phyloP scores from a whole-genome alignment of 2,797 vertebrate genomes.

The Pseudochaenichthys georgianus region DNA sequence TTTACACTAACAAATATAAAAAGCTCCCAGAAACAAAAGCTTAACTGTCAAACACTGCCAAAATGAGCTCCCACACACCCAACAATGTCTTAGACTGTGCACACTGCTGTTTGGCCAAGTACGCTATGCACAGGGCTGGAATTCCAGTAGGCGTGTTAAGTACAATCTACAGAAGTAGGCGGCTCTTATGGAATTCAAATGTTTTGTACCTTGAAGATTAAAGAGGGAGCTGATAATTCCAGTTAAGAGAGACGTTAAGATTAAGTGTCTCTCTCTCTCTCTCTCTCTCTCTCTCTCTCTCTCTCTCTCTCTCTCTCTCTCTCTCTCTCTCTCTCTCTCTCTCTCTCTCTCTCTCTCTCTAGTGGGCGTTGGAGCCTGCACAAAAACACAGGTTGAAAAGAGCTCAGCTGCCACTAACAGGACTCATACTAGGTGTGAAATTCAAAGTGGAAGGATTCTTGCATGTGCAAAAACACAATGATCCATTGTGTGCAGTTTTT shows the following conservation, averaged over 20 bases:
- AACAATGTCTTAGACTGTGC: constrained; percentile 74
- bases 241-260: constrained; percentile 61
- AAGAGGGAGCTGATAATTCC: constrained; percentile 60
- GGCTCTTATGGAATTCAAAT: constrained; percentile 76
- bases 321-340: not conserved
- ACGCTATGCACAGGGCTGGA: constrained; percentile 55
- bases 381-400: constrained; percentile 42
- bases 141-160: constrained; percentile 71
- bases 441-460: constrained; percentile 37
- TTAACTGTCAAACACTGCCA: constrained; percentile 75
- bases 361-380: constrained; percentile 36
- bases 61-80: constrained; percentile 79
- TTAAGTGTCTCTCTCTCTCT: constrained; percentile 35
- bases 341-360: constrained; percentile 5
- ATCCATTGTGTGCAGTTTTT: constrained; percentile 32
- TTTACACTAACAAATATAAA: constrained; percentile 68
- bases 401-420: constrained; percentile 28
- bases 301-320: too few relatives aligned
- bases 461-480: constrained; percentile 31
- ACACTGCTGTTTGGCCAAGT: constrained; percentile 61
- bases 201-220: constrained; percentile 69
- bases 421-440: constrained; percentile 47
- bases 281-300: not conserved
- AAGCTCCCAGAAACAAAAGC: constrained; percentile 71
- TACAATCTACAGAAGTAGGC: constrained; percentile 70